Evolutionary conservation across 2,797 vertebrate species (phyloP), one percentile per base, ranked within the genome.

Genomic region (Tauraco hartlaubi): DNA sequence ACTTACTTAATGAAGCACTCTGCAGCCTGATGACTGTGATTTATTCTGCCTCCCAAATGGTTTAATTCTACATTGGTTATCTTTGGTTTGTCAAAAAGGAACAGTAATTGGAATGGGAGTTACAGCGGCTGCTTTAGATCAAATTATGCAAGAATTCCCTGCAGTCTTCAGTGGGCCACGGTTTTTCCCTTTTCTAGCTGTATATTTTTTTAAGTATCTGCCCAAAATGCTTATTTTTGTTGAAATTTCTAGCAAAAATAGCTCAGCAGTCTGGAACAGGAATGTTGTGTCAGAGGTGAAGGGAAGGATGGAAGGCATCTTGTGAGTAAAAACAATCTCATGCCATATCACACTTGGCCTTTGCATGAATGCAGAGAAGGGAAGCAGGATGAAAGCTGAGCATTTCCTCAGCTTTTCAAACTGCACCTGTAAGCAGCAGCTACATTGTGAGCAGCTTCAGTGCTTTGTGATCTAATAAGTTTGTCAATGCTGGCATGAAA

Each of bases 21-120:
- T 73, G 72, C 28, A 77, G 75, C 17, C 39, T 83, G 33, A 91
- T 88, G 39, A 58, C n/a, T 75, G 59, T 46, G 71, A 92, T 88
- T 83, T 94, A 55, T 90, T 92, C 73, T 76, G 25, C 73, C 69
- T 94, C 73, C 82, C 58, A 86, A 75, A 54, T 23, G 59, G 29
- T 59, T 93, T 92, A 85, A 90, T 94, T 91, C 43, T 83, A 66
- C 35, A n/a, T 82, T 0, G 0, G 41, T 90, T 86, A 86, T 82
- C 63, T 59, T 66, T 79, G 75, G 87, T 92, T 85, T 93, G 51
- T 79, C 29, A 51, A 35, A 77, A 63, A 88, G 28, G 15, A 76
- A 28, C 33, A 59, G 77, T 92, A 92, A 94, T 93, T 95, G 58
- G 51, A 89, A 91, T 0, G 0, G 44, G 76, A 92, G 51, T 43